phyloP scores from a whole-genome alignment of 2,113 vertebrate genomes.

The Rhizomys pruinosus region DNA sequence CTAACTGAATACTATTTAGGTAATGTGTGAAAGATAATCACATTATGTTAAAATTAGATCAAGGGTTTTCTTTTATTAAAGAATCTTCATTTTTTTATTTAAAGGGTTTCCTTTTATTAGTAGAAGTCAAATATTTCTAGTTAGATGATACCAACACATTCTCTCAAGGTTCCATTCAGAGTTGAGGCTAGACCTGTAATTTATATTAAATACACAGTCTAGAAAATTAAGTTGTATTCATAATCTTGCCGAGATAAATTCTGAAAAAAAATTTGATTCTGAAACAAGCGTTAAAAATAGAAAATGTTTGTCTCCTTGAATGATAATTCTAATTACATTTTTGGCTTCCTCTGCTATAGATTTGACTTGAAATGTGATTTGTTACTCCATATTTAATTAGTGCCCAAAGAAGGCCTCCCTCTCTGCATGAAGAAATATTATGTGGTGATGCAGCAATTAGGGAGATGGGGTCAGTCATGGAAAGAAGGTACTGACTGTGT shows the following conservation, averaged over 20 bases:
- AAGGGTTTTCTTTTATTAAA: background rate
- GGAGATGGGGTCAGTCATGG: background rate
- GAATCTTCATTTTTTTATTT: conserved; percentile 14
- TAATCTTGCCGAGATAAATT: conserved; percentile 65
- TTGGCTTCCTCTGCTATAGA: conserved; percentile 53
- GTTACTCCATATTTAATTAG: conserved; percentile 56
- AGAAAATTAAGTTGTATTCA: conserved; percentile 66
- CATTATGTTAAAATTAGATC: background rate
- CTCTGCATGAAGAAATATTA: background rate
- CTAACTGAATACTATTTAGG: background rate
- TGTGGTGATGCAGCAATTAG: background rate
- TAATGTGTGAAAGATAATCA: background rate
- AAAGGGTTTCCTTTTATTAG: conserved; percentile 48
- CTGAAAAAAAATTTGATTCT: conserved; percentile 58
- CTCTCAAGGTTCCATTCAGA: conserved; percentile 17
- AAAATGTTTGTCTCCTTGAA: conserved; percentile 58
- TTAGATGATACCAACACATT: conserved; percentile 13
- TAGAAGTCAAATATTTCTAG: conserved; percentile 51
- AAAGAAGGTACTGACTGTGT: background rate
- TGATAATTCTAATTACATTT: conserved; percentile 66
- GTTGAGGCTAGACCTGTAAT: conserved; percentile 44
- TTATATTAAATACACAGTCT: conserved; percentile 33
- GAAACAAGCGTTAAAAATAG: conserved; percentile 61
- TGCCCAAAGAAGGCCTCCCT: background rate
- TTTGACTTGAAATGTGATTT: conserved; percentile 61